Evolutionary conservation across 2,888 invertebrate species (phyloP).

Genomic region (Empis stercorea): DNA sequence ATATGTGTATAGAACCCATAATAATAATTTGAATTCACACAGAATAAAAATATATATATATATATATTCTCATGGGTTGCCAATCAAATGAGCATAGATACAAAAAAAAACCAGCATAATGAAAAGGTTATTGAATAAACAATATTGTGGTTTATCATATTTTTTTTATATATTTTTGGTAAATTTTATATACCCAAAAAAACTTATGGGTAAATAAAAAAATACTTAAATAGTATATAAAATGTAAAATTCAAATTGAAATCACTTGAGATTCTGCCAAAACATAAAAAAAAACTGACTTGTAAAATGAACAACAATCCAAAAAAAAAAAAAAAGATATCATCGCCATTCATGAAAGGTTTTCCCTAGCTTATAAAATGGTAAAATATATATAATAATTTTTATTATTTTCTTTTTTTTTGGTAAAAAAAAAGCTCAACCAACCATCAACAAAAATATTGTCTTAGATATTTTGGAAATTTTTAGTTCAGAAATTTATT

Average conservation of each 20-base stretch:
- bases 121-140: conserved; percentile 1
- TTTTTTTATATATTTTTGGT: too few species aligned
- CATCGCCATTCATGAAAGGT: background rate
- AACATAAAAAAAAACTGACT: background rate
- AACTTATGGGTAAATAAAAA: background rate
- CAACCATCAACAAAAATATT: background rate
- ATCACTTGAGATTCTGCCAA: background rate
- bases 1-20: too few species aligned
- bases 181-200: background rate
- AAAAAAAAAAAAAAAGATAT: background rate
- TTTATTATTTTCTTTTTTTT: too few species aligned
- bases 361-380: background rate
- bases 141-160: background rate
- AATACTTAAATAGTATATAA: background rate
- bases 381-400: background rate
- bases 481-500: too few species aligned
- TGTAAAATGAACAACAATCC: too few species aligned
- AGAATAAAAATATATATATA: too few species aligned
- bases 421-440: background rate
- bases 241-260: background rate
- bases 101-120: background rate
- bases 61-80: background rate
- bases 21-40: too few species aligned
- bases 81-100: background rate
- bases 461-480: too few species aligned